Conservation (phyloP, 2,888 invertebrate genomes). For the Ophion ellenae region DNA sequence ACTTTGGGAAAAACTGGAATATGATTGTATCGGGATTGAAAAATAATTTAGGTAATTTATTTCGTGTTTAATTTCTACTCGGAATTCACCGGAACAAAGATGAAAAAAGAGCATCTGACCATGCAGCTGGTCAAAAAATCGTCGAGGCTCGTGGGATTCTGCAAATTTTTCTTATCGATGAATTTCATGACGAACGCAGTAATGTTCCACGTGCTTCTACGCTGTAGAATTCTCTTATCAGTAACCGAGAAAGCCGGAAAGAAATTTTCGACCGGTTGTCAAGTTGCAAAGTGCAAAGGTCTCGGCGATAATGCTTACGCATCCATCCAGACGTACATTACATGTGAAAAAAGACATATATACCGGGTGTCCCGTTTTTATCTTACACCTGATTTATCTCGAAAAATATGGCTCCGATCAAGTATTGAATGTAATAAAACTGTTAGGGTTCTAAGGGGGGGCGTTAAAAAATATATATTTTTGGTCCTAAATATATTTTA, state of each 20-base stretch:
- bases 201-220: constrained; percentile 26
- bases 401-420: too few relatives aligned
- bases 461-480: too few relatives aligned
- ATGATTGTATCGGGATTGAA: neutral
- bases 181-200: neutral
- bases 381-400: too few relatives aligned
- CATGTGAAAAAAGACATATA: constrained; percentile 4
- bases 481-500: too few relatives aligned
- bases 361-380: too few relatives aligned
- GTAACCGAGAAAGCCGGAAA: constrained; percentile 49
- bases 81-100: neutral
- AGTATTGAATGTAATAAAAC: too few relatives aligned
- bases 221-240: constrained; percentile 48
- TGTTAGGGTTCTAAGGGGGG: too few relatives aligned
- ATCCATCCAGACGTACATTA: neutral
- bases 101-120: neutral
- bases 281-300: constrained; percentile 74
- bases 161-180: neutral
- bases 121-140: neutral
- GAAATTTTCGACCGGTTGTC: constrained; percentile 67
- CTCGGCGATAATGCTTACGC: constrained; percentile 62
- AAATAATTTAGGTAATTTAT: neutral
- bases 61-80: neutral
- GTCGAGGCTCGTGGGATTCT: neutral
- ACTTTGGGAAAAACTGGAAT: neutral